These are phyloP conservation scores for Chloromyia formosa DNA, from an alignment of 2,888 invertebrate species.

Conservation along the genomic window DNA sequence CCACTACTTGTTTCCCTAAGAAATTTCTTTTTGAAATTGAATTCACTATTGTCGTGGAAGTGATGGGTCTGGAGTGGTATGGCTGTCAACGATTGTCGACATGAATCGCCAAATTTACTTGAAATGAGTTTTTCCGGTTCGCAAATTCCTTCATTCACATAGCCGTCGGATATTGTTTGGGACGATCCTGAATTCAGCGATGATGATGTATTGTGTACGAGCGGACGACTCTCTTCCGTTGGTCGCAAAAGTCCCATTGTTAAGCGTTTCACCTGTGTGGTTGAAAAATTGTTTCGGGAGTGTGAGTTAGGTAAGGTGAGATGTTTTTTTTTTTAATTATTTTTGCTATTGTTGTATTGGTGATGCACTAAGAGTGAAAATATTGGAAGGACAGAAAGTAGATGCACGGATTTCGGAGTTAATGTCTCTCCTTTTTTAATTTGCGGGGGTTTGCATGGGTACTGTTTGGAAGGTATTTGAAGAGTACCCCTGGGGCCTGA, in stretches of 20 bases:
- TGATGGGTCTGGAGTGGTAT: conserved; percentile 59
- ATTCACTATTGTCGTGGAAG: conserved; percentile 60
- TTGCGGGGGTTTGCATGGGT: too few species aligned
- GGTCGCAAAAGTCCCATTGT: conserved; percentile 78
- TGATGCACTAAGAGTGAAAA: too few species aligned
- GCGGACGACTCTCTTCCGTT: conserved; percentile 78
- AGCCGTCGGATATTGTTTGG: conserved; percentile 78
- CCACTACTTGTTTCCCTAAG: conserved; percentile 64
- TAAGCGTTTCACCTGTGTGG: conserved; percentile 71
- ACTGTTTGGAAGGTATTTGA: too few species aligned
- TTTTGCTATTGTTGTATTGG: too few species aligned
- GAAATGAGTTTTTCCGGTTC: conserved; percentile 69
- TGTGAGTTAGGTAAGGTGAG: too few species aligned
- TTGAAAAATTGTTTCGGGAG: too few species aligned
- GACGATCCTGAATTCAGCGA: conserved; percentile 74
- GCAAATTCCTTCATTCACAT: conserved; percentile 81
- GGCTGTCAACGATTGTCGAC: conserved; percentile 63
- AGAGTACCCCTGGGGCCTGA: too few species aligned
- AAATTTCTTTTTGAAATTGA: conserved; percentile 61
- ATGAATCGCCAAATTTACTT: conserved; percentile 64
- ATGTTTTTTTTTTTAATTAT: too few species aligned
- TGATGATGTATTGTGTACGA: conserved; percentile 73
- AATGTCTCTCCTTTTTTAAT: too few species aligned
- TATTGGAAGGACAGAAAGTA: too few species aligned
- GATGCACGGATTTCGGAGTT: too few species aligned